Evolutionary conservation across 1,140 invertebrate genomes (phyloP), one percentile per base, ranked within the genome.

Genomic region (Drosophila sp.): DNA sequence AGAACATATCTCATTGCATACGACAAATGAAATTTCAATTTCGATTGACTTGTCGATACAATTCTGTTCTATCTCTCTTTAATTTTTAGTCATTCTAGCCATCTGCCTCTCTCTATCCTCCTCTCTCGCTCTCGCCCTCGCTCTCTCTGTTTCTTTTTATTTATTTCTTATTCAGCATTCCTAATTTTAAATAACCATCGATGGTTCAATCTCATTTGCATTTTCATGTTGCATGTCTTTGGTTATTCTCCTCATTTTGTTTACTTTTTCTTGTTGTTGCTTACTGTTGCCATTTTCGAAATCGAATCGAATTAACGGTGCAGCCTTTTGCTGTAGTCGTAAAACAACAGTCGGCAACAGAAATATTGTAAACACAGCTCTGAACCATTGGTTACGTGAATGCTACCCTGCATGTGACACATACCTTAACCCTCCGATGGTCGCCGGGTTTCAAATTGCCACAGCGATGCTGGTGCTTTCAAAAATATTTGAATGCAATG

Each of bases 301-400:
- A 89, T 87, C 80, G 83, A 87, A 87, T 87, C 82, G 73, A 89
- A 87, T 87, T 87, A 87, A 76, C 75, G 72, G 82, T 78, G 11
- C 82, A 53, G 82, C 82, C 82, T 78, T 87, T 87, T 48, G 83
- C 72, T 87, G 82, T 86, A 86, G 54, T 82, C 83, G 81, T 89
- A 87, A 87, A 89, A 61, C 64, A 78, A 63, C 75, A 70, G 54
- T 64, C 45, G 64, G 76, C 80, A 84, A 86, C 89, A 87, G 75
- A 89, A 87, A 87, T 87, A 89, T 87, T 82, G 83, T 87, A 89
- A 89, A 87, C 83, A 87, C 75, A 61, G 67, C 71, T 75, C 75
- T 29, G 63, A 72, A 87, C 69, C 63, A 71, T 65, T 81, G 71
- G 63, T 61, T 82, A 77, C 56, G 64, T 66, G 63, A 82, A 81